Evolutionary conservation across 2,797 vertebrate species (phyloP).

Genomic region (Sebastes matsubarae): DNA sequence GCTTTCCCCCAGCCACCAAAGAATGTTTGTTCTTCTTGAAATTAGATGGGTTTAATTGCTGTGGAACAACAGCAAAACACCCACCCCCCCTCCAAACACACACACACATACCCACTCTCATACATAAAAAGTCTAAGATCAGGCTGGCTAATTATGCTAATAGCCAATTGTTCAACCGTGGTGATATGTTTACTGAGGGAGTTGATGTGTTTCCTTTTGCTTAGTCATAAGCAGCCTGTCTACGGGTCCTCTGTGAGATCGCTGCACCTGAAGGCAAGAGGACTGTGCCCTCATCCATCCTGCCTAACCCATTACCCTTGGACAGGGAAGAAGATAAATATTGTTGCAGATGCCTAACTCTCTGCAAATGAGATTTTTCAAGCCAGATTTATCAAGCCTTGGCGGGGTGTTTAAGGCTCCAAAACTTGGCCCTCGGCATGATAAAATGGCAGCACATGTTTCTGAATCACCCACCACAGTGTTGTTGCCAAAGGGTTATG

Average conservation of each 20-base stretch:
- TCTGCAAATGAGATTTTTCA: slow-evolving; percentile 83
- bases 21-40: slow-evolving; percentile 98
- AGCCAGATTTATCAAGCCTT: slow-evolving; percentile 84
- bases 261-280: slow-evolving; percentile 92
- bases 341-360: slow-evolving; percentile 87
- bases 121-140: slow-evolving; percentile 87
- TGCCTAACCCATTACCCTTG: slow-evolving; percentile 91
- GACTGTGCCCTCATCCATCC: slow-evolving; percentile 90
- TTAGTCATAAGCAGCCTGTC: slow-evolving; percentile 94
- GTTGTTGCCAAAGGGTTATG: slow-evolving; percentile 80
- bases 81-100: slow-evolving; percentile 42
- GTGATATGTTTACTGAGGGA: slow-evolving; percentile 98
- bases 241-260: slow-evolving; percentile 82
- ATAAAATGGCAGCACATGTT: slow-evolving; percentile 79
- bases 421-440: slow-evolving; percentile 80
- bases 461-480: slow-evolving; percentile 78
- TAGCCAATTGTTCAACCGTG: slow-evolving; percentile 94
- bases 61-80: slow-evolving; percentile 88
- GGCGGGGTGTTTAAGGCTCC: slow-evolving; percentile 81
- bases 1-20: slow-evolving; percentile 93
- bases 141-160: slow-evolving; percentile 99
- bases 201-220: slow-evolving; percentile 94
- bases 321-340: slow-evolving; percentile 95
- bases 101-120: slow-evolving; percentile 38
- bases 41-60: slow-evolving; percentile 99